Percentiles rank a stretch among this genome's conserved stretches.
phyloP scores from a whole-genome alignment of 2,888 invertebrate genomes.

The Lepidonotus clava region DNA sequence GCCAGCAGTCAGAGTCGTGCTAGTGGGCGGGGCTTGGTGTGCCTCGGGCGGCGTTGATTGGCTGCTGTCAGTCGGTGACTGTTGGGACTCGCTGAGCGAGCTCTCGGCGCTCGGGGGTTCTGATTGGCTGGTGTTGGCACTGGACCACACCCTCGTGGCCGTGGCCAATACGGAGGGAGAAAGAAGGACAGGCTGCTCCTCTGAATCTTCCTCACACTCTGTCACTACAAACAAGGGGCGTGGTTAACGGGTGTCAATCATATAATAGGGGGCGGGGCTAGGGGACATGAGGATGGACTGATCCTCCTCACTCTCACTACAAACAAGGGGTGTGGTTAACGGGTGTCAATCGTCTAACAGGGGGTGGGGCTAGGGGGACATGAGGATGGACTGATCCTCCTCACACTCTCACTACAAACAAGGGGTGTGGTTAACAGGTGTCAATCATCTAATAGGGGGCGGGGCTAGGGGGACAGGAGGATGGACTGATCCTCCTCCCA shows the following conservation, averaged over 20 bases:
- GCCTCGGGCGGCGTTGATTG: not conserved
- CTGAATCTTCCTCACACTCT: constrained; percentile 11
- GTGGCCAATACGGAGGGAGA: constrained; percentile 51
- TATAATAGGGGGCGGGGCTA: not conserved
- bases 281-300: no score
- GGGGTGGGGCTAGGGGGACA: no score
- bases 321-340: not conserved
- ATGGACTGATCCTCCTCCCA: no score
- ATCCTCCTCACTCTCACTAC: no score
- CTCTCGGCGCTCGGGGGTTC: constrained; percentile 5
- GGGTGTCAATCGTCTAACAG: no score
- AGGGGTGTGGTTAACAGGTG: not conserved
- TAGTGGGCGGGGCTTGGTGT: not conserved
- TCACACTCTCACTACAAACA: not conserved
- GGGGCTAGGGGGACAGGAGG: no score
- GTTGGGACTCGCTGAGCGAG: constrained; percentile 34
- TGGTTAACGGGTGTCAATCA: not conserved
- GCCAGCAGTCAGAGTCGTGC: not conserved
- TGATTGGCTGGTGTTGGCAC: constrained; percentile 50
- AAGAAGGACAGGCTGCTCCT: not conserved
- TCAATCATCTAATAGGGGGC: not conserved
- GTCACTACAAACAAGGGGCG: not conserved
- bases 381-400: not conserved
- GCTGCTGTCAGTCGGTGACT: not conserved
- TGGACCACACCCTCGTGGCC: constrained; percentile 46